phyloP scores from a whole-genome alignment of 1,140 invertebrate species.

The Homarus americanus region DNA sequence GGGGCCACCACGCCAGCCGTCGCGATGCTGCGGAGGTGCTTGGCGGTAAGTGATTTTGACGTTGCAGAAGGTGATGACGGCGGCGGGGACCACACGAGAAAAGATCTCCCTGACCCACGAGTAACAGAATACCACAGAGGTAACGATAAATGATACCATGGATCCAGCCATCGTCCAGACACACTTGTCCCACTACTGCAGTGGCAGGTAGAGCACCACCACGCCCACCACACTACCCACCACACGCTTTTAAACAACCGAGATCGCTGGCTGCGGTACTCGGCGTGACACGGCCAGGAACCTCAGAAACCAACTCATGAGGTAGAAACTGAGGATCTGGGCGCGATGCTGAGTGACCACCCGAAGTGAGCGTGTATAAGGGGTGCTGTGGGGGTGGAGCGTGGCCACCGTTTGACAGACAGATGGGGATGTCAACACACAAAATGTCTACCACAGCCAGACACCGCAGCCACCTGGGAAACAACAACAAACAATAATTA shows the following conservation, averaged over 20 bases:
- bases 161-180: not conserved
- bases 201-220: constrained; percentile 41
- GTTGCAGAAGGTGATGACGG: constrained; percentile 45
- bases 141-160: constrained; percentile 28
- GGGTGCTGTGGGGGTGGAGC: not conserved
- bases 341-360: constrained; percentile 52
- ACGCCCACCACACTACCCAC: constrained; percentile 20
- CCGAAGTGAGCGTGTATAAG: constrained; percentile 55
- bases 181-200: constrained; percentile 24
- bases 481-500: too few relatives aligned
- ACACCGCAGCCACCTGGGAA: constrained; percentile 38
- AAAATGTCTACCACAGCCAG: constrained; percentile 52
- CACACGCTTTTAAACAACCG: constrained; percentile 5
- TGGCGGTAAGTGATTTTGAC: constrained; percentile 48
- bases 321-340: constrained; percentile 67
- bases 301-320: constrained; percentile 56
- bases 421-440: constrained; percentile 49
- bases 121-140: not conserved
- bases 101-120: constrained; percentile 51
- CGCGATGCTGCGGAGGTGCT: constrained; percentile 22
- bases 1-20: constrained; percentile 46
- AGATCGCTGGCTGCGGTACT: constrained; percentile 29
- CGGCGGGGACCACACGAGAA: constrained; percentile 54
- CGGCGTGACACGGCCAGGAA: constrained; percentile 56
- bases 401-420: constrained; percentile 38